Base-by-base conservation (phyloP, 2,888 invertebrate species). In the Caenorhabditis wallacei region DNA sequence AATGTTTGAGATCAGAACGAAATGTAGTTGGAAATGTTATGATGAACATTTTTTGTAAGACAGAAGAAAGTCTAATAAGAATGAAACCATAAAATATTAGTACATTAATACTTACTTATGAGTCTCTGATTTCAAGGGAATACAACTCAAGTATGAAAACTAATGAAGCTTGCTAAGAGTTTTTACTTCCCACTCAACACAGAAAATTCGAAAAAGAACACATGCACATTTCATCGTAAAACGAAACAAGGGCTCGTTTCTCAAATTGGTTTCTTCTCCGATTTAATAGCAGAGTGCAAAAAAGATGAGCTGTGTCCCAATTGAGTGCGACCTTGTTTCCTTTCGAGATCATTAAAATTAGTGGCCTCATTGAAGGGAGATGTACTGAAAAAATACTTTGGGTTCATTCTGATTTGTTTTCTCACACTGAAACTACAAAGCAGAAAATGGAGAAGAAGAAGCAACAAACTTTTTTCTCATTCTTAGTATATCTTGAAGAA, bases 401-500 rank as follows among this genome's bases (percentile, higher is more conserved):
- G 5, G 3, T 30, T 30, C 30, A 35, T 57, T 40, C 13, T 20
- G 2, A 16, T 16, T 11, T 20, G 4, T 10, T 64, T 4, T 64
- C 35, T 30, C 35, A 8, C 30, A n/a, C 30, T 8, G 20, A n/a
- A 35, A 53, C 7, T 18, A 22, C 35, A 53, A 37, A 53, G 20
- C 10, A 16, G 10, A 46, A 54, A 20, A 30, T 3, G 30, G 35
- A 10, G 10, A 30, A 22, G 26, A 2, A 20, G n/a, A 35, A 69
- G 20, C 51, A 35, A 24, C 30, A 22, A 68, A 43, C 24, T 56
- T 56, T 24, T 68, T 30, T 61, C 37, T 40, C 40, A 63, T 63
- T 74, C 53, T 64, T 30, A 46, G 63, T 64, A 40, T 54, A 24
- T 75, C 18, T 13, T n/a, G 11, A 20, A 40, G 57, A 75, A 26